Evolutionary conservation across 2,797 vertebrate genomes (phyloP).

Genomic region (Apodemus agrarius): DNA sequence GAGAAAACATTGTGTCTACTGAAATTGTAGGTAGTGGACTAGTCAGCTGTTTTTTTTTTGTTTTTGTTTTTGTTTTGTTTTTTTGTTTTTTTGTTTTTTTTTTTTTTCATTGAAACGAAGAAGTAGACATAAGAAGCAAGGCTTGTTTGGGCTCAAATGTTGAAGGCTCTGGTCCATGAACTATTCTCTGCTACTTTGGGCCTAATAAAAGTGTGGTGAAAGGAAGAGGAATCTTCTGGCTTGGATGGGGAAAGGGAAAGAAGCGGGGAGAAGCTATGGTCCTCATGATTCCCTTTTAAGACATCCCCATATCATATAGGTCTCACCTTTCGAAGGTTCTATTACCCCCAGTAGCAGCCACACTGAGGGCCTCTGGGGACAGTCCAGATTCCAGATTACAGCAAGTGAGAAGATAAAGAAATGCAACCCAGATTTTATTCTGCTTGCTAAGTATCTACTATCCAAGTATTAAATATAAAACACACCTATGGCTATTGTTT

Average conservation of each 20-base stretch:
- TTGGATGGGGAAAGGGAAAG: not conserved
- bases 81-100: no score
- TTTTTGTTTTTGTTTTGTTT: no score
- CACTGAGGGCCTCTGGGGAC: not conserved
- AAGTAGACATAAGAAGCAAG: not conserved
- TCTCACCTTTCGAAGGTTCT: not conserved
- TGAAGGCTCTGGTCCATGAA: not conserved
- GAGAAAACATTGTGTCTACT: conserved; percentile 16
- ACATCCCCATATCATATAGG: not conserved
- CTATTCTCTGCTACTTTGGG: not conserved
- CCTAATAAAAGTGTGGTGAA: not conserved
- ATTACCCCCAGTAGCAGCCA: not conserved
- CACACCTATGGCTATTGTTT: conserved; percentile 50
- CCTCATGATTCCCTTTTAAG: not conserved
- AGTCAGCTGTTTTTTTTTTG: no score
- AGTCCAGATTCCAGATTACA: not conserved
- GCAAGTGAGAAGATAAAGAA: not conserved
- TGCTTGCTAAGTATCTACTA: conserved; percentile 46
- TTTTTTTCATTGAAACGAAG: not conserved
- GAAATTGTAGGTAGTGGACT: not conserved
- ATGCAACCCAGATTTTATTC: conserved; percentile 40
- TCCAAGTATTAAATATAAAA: conserved; percentile 58
- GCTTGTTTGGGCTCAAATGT: not conserved
- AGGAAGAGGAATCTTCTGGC: not conserved
- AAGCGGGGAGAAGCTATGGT: not conserved